Evolutionary conservation across 2,888 invertebrate genomes (phyloP), one percentile per base, ranked within the genome.

Genomic region (Hirtodrosophila cameraria): DNA sequence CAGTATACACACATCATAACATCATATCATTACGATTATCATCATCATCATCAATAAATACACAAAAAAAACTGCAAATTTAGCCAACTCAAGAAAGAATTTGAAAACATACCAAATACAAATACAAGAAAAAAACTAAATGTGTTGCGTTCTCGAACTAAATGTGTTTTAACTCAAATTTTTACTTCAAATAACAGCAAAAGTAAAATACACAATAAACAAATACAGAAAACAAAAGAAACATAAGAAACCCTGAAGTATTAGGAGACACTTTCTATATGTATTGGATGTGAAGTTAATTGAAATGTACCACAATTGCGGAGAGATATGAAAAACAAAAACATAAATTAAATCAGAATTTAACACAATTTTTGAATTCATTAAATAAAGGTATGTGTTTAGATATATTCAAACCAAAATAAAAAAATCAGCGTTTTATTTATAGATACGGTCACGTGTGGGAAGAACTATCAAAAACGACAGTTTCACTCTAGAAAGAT

Each of bases 341-440:
- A 63, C 54, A 79, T 72, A 70, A 60, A 68, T 72, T 77, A 69
- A 75, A 75, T 64, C 72, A 81, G 78, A 82, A 85, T 87, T 82
- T 75, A 85, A 82, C 82, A 87, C 82, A 82, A 88, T 87, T 89
- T 85, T 88, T 87, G 88, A 88, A 78, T 88, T 85, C 85, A 88
- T 88, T 88, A 88, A 88, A 89, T 88, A 89, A 88, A 89, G 88
- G 86, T 88, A 88, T 89, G 89, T 88, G 88, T 88, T 88, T 89
- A 88, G 88, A 87, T 89, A 89, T 87, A 89, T 88, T 85, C 86
- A 86, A 88, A 81, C 86, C 84, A 88, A 79, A 81, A 63, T 61
- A 58, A 38, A 31, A 27, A 9, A 18, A 27, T 0, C 20, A 25
- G 5, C 8, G 30, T 13, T 63, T 75, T 41, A 27, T 63, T 71